Conservation (phyloP, 2,888 invertebrate genomes). For the Pollenia amentaria region DNA sequence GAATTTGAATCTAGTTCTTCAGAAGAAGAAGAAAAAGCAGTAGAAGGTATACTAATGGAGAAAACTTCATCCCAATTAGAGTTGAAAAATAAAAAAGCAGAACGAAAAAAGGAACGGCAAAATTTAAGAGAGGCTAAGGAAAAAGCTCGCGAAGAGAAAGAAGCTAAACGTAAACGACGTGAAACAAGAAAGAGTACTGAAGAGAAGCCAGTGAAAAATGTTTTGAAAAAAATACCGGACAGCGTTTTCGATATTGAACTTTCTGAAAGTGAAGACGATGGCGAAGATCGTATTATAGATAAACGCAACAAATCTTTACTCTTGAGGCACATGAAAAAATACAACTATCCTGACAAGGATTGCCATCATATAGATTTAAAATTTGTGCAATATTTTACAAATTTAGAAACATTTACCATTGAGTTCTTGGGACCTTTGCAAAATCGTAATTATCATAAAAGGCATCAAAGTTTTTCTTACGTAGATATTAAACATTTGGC, state of each 20-base stretch:
- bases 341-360: constrained; percentile 78
- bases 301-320: constrained; percentile 76
- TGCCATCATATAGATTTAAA: constrained; percentile 81
- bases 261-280: constrained; percentile 76
- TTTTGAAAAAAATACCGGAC: constrained; percentile 51
- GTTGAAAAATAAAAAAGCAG: not conserved
- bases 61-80: constrained; percentile 44
- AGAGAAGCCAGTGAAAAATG: constrained; percentile 1
- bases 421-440: constrained; percentile 80
- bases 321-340: constrained; percentile 67
- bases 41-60: not conserved
- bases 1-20: constrained; percentile 49
- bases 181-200: constrained; percentile 27
- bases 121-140: constrained; percentile 42
- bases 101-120: constrained; percentile 36
- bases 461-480: constrained; percentile 80
- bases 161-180: constrained; percentile 26
- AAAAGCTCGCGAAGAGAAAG: constrained; percentile 30
- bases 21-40: constrained; percentile 37
- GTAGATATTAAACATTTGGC: constrained; percentile 78
- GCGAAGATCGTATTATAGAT: constrained; percentile 74
- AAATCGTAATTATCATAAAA: constrained; percentile 77
- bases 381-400: constrained; percentile 78
- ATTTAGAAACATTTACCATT: constrained; percentile 77
- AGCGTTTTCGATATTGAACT: constrained; percentile 76